phyloP scores from a whole-genome alignment of 2,797 vertebrate species.

The Anguilla obscura region DNA sequence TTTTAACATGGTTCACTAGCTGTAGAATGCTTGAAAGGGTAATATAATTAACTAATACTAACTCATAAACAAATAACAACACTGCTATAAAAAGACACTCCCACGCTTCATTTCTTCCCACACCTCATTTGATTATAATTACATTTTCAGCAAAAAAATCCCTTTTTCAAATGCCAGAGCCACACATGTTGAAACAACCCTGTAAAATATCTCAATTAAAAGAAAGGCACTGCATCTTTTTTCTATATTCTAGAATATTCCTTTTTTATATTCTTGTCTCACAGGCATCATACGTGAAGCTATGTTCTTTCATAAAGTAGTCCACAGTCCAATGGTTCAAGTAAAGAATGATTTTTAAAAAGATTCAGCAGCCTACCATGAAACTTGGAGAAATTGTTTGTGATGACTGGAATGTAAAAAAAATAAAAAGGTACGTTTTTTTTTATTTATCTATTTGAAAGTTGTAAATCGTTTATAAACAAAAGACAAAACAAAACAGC shows the following conservation, averaged over 20 bases:
- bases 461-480: neutral
- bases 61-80: conserved; percentile 2
- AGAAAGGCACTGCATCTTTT: neutral
- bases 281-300: neutral
- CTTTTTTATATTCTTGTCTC: neutral
- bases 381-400: neutral
- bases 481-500: neutral
- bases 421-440: neutral
- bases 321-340: neutral
- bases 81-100: conserved; percentile 17
- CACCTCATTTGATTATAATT: conserved; percentile 4
- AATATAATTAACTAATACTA: neutral
- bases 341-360: neutral
- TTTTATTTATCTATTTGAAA: neutral
- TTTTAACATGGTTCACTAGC: neutral
- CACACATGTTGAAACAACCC: neutral
- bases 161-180: neutral
- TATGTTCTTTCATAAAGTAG: neutral
- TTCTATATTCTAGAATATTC: neutral
- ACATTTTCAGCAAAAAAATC: neutral
- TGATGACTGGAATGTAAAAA: neutral
- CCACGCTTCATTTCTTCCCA: conserved; percentile 6
- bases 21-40: neutral
- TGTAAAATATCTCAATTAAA: neutral
- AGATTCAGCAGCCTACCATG: neutral